Evolutionary conservation across 2,797 vertebrate genomes (phyloP), one percentile per base, ranked within the genome.

Genomic region (Alfaro cultratus): DNA sequence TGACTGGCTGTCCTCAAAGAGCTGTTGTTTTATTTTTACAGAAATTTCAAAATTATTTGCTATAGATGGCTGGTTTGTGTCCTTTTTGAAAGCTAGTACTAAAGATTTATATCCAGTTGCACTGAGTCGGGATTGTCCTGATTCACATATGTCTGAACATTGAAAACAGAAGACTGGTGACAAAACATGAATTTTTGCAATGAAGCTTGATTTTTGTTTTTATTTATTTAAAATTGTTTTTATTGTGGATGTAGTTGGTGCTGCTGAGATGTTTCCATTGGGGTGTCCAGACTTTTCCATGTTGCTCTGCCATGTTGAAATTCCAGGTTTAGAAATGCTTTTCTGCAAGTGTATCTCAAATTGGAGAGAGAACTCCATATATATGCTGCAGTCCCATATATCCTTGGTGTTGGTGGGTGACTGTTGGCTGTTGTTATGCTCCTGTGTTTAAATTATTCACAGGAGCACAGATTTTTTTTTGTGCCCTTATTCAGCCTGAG

Each of bases 371-470:
- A 34, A 39, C 31, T 74, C 1, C 31, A 8, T 5, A 10, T 53
- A 10, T 18, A 74, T 55, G 39, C 51, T 57, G 8, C 73, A 45
- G 11, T 46, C 55, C 15, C 47, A 55, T 12, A 26, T 12, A 45
- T 15, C 11, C 67, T 26, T 15, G 49, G 41, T 15, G 13, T 71
- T 41, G 4, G 6, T 45, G 26, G 41, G 21, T 45, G 26, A 71
- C 11, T 68, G 36, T 13, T 39, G 10, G 72, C 16, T 51, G 72
- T 8, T 34, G 23, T 21, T 51, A 36, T 53, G 26, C 26, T 53
- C 23, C 51, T 75, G 51, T n/a, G 36, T 55, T 29, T 26, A 75
- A 55, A 57, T 75, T 55, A 55, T 57, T 75, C 41, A 60, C 29
- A 43, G 73, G 11, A 55, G 36, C 51, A 16, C 23, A 39, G 31